phyloP scores from a whole-genome alignment of 1,140 invertebrate species.

The Philopotamus ludificatus region DNA sequence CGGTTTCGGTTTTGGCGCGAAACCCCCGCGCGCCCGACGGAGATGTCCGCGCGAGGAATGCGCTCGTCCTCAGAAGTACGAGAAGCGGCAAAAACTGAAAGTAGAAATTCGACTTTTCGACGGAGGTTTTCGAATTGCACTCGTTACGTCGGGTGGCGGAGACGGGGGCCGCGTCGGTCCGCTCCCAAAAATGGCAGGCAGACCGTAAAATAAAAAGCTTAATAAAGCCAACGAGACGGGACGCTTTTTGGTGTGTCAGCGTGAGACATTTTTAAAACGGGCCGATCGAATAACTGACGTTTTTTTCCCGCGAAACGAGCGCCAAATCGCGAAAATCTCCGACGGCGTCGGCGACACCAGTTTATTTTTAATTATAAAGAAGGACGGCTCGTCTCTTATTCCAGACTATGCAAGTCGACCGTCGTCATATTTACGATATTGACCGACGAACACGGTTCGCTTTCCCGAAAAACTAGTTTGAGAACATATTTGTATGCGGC shows the following conservation, averaged over 20 bases:
- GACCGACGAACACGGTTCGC: constrained; percentile 28
- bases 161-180: neutral
- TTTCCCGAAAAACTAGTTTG: constrained; percentile 41
- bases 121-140: neutral
- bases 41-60: too few species aligned
- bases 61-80: neutral
- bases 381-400: constrained; percentile 30
- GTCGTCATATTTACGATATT: constrained; percentile 40
- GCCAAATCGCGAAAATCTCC: neutral
- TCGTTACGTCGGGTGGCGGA: neutral
- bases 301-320: neutral
- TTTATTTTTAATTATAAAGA: too few species aligned
- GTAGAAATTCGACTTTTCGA: constrained; percentile 36
- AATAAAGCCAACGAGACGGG: constrained; percentile 30
- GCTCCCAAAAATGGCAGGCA: constrained; percentile 28
- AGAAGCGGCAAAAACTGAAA: constrained; percentile 38
- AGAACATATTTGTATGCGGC: constrained; percentile 32
- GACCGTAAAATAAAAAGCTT: constrained; percentile 31
- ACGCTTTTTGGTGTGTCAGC: constrained; percentile 23
- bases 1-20: neutral
- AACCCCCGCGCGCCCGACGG: too few species aligned
- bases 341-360: neutral
- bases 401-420: constrained; percentile 24
- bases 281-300: neutral
- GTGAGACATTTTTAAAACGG: neutral